Evolutionary conservation across 2,113 vertebrate genomes (phyloP).

Genomic region (Saccopteryx leptura): DNA sequence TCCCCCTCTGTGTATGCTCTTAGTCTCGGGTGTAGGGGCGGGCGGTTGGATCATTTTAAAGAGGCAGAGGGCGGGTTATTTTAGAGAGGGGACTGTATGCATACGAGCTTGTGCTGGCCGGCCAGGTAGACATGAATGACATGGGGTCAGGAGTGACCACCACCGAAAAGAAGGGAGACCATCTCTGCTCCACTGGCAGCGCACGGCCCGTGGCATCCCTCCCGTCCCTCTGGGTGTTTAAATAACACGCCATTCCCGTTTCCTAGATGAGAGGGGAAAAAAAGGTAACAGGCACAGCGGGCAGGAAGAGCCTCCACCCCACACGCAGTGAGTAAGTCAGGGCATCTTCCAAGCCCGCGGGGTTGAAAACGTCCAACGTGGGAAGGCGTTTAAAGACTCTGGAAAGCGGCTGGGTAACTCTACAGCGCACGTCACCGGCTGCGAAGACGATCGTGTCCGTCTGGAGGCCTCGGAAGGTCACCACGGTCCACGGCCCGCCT

Average conservation of each 20-base stretch:
- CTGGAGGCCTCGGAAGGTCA: conserved; percentile 72
- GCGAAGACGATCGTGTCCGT: conserved; percentile 79
- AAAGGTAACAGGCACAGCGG: conserved; percentile 14
- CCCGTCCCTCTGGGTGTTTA: neutral
- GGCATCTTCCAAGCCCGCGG: conserved; percentile 58
- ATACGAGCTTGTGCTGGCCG: neutral
- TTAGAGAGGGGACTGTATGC: neutral
- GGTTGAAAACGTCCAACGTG: conserved; percentile 53
- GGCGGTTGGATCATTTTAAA: neutral
- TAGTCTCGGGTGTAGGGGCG: neutral
- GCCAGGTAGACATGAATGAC: neutral
- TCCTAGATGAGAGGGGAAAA: conserved; percentile 67
- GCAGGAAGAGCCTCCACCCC: neutral
- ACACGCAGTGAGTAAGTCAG: neutral
- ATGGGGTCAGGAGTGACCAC: too few relatives aligned
- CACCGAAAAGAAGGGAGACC: neutral
- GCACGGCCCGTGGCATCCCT: neutral
- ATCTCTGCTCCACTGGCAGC: neutral
- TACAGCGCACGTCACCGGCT: conserved; percentile 63
- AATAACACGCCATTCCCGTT: conserved; percentile 18
- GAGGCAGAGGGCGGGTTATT: neutral
- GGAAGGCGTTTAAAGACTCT: conserved; percentile 77
- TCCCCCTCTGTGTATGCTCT: neutral
- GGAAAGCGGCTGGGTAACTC: conserved; percentile 80
- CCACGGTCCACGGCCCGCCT: neutral